These are phyloP conservation scores for Harpegnathos saltator DNA, from an alignment of 1,140 invertebrate species.

Conservation along the genomic window DNA sequence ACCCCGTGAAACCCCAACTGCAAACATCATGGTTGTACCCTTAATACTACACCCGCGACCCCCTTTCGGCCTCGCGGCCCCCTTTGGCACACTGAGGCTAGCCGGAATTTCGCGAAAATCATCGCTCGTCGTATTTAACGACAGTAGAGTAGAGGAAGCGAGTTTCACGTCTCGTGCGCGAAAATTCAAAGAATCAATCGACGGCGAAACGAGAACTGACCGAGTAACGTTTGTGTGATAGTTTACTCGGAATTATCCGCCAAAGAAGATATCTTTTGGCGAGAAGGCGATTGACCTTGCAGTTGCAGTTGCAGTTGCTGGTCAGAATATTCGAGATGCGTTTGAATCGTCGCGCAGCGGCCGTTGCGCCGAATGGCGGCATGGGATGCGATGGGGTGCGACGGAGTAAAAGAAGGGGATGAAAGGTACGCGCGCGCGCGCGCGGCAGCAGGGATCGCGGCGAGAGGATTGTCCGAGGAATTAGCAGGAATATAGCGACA, in stretches of 20 bases:
- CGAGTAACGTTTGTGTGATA: no score
- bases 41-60: constrained; percentile 16
- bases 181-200: no score
- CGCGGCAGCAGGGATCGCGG: constrained; percentile 72
- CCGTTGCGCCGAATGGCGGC: constrained; percentile 19
- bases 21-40: constrained; percentile 69
- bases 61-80: background rate
- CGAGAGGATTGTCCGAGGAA: constrained; percentile 78
- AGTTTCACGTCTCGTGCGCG: no score
- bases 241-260: background rate
- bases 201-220: no score
- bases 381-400: constrained; percentile 24
- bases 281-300: background rate
- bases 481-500: constrained; percentile 81
- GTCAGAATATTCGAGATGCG: constrained; percentile 27
- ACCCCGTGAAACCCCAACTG: constrained; percentile 80
- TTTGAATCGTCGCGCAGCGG: constrained; percentile 8
- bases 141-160: background rate
- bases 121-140: background rate
- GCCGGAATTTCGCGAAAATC: background rate
- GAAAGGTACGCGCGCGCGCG: constrained; percentile 53
- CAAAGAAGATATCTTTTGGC: background rate
- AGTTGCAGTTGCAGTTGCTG: background rate
- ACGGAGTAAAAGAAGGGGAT: constrained; percentile 53
- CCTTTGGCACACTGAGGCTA: constrained; percentile 6